Percentiles rank a stretch among this genome's conserved stretches.
Evolutionary conservation across 2,797 vertebrate genomes (phyloP).

Genomic region (Coilia nasus): DNA sequence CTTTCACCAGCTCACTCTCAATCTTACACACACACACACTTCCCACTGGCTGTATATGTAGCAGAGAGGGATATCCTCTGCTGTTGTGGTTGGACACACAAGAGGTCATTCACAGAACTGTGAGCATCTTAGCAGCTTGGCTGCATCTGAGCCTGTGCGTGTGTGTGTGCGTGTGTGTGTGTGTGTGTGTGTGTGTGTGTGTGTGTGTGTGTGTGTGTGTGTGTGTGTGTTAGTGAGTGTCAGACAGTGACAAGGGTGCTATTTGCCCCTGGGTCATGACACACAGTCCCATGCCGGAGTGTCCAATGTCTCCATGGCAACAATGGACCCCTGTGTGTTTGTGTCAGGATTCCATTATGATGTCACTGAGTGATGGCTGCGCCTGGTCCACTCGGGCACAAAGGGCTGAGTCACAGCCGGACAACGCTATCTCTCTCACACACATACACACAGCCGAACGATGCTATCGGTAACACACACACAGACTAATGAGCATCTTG

Average conservation of each 20-base stretch:
- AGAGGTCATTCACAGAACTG: not conserved
- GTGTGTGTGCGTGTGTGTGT: slow-evolving; percentile 27
- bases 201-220: slow-evolving; percentile 20
- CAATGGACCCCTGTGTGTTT: slow-evolving; percentile 36
- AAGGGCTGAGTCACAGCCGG: slow-evolving; percentile 38
- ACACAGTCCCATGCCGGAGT: slow-evolving; percentile 21
- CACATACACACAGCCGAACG: not conserved
- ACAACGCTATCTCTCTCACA: not conserved
- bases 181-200: slow-evolving; percentile 17
- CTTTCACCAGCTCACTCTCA: slow-evolving; percentile 10
- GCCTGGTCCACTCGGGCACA: slow-evolving; percentile 33
- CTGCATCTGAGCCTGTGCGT: slow-evolving; percentile 36
- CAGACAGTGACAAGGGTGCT: not conserved
- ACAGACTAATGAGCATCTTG: not conserved
- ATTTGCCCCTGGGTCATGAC: slow-evolving; percentile 40
- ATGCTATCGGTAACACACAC: not conserved
- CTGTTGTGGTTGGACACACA: not conserved
- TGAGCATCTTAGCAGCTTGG: slow-evolving; percentile 5
- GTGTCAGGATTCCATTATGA: slow-evolving; percentile 31
- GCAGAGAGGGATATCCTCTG: slow-evolving; percentile 16
- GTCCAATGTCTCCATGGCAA: slow-evolving; percentile 26
- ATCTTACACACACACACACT: slow-evolving; percentile 17
- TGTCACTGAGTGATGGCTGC: slow-evolving; percentile 38
- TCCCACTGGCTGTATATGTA: not conserved
- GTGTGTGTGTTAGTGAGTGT: slow-evolving; percentile 11